phyloP scores from a whole-genome alignment of 2,113 vertebrate genomes.

The Ceuthmochares aereus region DNA sequence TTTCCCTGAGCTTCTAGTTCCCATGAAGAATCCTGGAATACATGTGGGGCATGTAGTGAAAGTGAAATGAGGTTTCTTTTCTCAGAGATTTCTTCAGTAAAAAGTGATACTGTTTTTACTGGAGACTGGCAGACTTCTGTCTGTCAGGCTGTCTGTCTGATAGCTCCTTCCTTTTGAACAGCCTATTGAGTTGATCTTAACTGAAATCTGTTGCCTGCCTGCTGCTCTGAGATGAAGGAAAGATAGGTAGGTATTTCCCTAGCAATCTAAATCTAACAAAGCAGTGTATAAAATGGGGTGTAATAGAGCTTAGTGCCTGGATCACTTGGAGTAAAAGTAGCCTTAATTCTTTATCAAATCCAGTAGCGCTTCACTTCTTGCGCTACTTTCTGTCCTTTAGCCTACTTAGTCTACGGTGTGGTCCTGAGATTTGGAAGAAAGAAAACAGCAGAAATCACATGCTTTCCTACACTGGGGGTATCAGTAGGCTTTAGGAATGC shows the following conservation, averaged over 20 bases:
- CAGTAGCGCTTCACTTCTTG: neutral
- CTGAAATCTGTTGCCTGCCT: neutral
- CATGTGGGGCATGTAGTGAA: rapidly evolving
- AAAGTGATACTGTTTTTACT: neutral
- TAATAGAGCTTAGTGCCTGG: neutral
- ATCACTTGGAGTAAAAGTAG: neutral
- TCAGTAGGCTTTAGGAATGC: neutral
- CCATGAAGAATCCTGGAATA: neutral
- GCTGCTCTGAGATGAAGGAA: neutral
- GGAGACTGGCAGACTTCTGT: neutral
- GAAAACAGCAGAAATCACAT: neutral
- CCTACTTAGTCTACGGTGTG: neutral
- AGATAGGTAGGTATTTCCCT: neutral
- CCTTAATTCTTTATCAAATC: neutral
- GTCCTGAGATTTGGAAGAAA: neutral
- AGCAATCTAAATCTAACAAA: neutral
- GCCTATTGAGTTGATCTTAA: neutral
- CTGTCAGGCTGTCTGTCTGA: neutral
- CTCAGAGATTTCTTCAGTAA: neutral
- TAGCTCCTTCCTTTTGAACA: neutral
- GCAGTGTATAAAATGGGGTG: neutral
- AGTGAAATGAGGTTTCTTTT: neutral
- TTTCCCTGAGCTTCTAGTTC: neutral
- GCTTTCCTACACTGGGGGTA: neutral
- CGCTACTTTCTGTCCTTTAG: neutral